Evolutionary conservation across 2,888 invertebrate species (phyloP), one percentile per base, ranked within the genome.

Genomic region (Melinaea menophilus): DNA sequence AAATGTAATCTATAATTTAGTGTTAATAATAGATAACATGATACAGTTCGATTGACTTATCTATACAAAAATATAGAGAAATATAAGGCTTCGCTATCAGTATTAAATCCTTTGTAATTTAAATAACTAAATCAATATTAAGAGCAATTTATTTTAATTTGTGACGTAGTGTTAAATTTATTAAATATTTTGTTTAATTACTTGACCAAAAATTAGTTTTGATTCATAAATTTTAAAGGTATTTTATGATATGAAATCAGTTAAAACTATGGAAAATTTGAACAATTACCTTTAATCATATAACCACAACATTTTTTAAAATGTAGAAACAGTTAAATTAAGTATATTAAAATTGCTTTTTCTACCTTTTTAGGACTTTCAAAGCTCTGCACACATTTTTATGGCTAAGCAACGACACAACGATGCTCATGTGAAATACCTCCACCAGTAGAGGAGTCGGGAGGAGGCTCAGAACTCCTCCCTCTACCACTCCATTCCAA

Each of bases 401-500:
- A 37, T 63, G 55, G 31, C 85, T 91, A 91, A 87, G 85, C 86
- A 84, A 91, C 80, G 67, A 84, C 82, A 72, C 91, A 91, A 7
- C 86, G 79, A 59, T 81, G 88, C 58, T 91, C 90, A 47, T 88
- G 80, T 1, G 86, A 82, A 2, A 78, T 76, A 2, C 82, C 84
- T 5, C 85, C 86, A 2, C 82, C 85, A 3, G 84, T 76, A 0
- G 83, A 77, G 0, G 84, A 84, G 37, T 89, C 89, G 2, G 85
- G 84, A 0, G 85, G 88, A 2, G 88, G 88, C 12, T 89, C 89
- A 0, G 86, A 81, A 55, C 78, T 86, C 58, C 85, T 81, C 0
- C 88, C 84, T 0, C 87, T 86, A 62, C 93, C 93, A 70, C 93
- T 91, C 82, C 93, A 93, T 76, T 94, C 94, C 64, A 94, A 84